Base-by-base conservation (phyloP, 2,797 vertebrate genomes). In the Gephyroberyx darwinii region DNA sequence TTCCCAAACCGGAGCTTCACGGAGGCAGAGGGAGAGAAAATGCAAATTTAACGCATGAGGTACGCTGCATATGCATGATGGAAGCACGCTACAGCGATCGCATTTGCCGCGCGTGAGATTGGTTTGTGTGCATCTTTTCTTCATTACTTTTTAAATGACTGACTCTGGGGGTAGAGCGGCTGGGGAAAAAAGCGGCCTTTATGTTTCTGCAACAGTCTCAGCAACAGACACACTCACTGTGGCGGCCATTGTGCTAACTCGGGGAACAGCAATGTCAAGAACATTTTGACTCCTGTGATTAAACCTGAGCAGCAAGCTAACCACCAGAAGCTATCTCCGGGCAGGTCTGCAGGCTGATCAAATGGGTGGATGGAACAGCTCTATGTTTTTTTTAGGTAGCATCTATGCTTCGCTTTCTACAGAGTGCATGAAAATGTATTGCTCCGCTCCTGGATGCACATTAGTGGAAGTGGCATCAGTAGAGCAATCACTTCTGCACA, bases 91-190 rank as follows among this genome's bases (percentile, higher is more conserved):
- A 16, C 70, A 62, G 67, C 9, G 74, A 78, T 53, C 60, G 4
- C 8, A 39, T 59, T 51, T 47, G 65, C 62, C 51, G 59, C 43
- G 67, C 16, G 13, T 0, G 2, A 70, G 60, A 78, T 55, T 66
- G 64, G 75, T 64, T 79, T 47, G 69, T 71, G 59, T 43, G 74
- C 30, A 12, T 77, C 62, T 45, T 26, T 59, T 76, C 67, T 64
- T 87, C 81, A 82, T 88, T 79, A 84, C 54, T 77, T 74, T 84
- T 86, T 64, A 66, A 84, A 73, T 52, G n/a, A 62, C 78, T 75
- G 31, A 20, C 41, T 43, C 69, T 5, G 14, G 64, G 26, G 61
- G 17, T 22, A 37, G 19, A 65, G 65, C n/a, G n/a, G n/a, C n/a
- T n/a, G 69, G 71, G 31, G 35, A 72, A n/a, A n/a, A n/a, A n/a